Percentiles rank a stretch among this genome's conserved stretches.
Evolutionary conservation across 2,888 invertebrate species (phyloP).

Genomic region (Schizotus pectinicornis): DNA sequence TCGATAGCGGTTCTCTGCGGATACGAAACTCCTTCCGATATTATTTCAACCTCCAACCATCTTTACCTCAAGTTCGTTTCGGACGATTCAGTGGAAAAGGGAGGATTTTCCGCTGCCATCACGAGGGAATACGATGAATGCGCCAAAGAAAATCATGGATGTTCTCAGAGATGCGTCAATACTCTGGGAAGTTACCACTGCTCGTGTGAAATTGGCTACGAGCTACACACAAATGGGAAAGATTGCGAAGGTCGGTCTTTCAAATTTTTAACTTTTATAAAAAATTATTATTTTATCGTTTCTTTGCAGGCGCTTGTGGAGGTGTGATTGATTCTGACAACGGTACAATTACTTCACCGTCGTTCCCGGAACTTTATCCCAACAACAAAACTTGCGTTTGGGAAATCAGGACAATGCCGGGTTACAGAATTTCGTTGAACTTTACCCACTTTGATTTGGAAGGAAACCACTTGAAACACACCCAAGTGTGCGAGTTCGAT

Average conservation of each 20-base stretch:
- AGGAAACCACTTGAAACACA: constrained; percentile 60
- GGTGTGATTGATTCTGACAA: constrained; percentile 81
- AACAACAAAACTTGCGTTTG: constrained; percentile 94
- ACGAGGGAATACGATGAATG: constrained; percentile 85
- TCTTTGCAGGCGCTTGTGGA: constrained; percentile 88
- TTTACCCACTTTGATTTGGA: constrained; percentile 97
- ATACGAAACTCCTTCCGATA: constrained; percentile 68
- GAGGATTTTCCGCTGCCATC: constrained; percentile 94
- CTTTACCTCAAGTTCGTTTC: constrained; percentile 93
- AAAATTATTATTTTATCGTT: constrained; percentile 34
- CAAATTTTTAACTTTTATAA: background rate
- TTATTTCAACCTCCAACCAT: constrained; percentile 89
- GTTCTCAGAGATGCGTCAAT: constrained; percentile 95
- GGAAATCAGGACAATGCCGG: constrained; percentile 93
- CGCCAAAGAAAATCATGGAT: constrained; percentile 84
- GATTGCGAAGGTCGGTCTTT: constrained; percentile 80
- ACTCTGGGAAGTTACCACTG: constrained; percentile 84
- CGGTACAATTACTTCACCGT: constrained; percentile 94
- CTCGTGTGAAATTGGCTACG: constrained; percentile 92
- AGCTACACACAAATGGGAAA: constrained; percentile 94
- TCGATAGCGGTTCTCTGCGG: constrained; percentile 59
- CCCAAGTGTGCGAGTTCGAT: constrained; percentile 95
- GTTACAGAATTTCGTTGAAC: constrained; percentile 91
- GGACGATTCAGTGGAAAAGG: constrained; percentile 95
- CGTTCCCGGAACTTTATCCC: constrained; percentile 93